Evolutionary conservation across 2,888 invertebrate species (phyloP).

Genomic region (Callyntrura guangdongensis): DNA sequence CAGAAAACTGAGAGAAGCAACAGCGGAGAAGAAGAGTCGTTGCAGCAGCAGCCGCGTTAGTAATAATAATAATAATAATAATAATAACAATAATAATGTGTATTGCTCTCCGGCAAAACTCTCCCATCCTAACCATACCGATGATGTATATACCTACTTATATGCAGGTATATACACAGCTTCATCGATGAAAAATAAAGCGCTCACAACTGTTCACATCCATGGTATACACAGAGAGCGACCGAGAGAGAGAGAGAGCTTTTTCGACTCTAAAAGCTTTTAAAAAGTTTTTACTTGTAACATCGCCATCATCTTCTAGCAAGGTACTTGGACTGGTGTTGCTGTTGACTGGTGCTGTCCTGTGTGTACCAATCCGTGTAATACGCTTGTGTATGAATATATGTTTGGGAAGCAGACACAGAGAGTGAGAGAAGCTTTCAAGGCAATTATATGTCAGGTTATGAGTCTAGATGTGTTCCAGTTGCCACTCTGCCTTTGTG

Average conservation of each 20-base stretch:
- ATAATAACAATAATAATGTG: conserved; percentile 11
- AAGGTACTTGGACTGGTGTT: conserved; percentile 31
- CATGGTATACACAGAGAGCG: conserved; percentile 6
- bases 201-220: conserved; percentile 16
- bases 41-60: too few species aligned
- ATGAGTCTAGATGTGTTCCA: conserved; percentile 64
- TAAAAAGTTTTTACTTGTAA: conserved; percentile 40
- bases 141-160: not conserved
- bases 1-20: conserved; percentile 36
- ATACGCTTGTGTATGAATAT: not conserved
- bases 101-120: conserved; percentile 1
- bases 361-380: not conserved
- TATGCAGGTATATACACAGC: not conserved
- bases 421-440: conserved; percentile 54
- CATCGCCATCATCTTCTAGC: conserved; percentile 26
- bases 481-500: conserved; percentile 72
- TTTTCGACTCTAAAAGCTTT: conserved; percentile 4
- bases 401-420: conserved; percentile 1
- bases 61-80: too few species aligned
- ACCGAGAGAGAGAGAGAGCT: too few species aligned
- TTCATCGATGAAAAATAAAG: not conserved
- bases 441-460: conserved; percentile 74
- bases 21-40: not conserved
- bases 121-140: not conserved
- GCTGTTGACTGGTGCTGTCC: not conserved